Base-by-base conservation (phyloP, 2,113 vertebrate genomes). In the Neolamprologus falcicula region DNA sequence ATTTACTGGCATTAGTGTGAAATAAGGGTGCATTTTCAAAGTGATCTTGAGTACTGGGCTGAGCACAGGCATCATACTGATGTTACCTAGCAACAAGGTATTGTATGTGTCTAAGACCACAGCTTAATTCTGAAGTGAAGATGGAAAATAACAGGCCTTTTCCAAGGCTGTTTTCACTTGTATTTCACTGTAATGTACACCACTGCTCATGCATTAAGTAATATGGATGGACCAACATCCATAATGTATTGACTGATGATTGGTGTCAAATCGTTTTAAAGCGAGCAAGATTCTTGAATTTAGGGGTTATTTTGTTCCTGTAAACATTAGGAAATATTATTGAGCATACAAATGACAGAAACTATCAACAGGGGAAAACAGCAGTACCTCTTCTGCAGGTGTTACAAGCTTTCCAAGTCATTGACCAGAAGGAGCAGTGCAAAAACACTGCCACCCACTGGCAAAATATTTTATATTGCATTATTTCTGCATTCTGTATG, bases 21-120 rank as follows among this genome's bases (percentile, higher is more conserved):
- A 83, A 84, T 40, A 80, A n/a, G 26, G 13, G 66, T 16, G 13
- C 52, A 80, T 85, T 89, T 92, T 76, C 42, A 59, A 73, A 81
- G 87, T 83, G 84, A 84, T 85, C 31, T 52, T 54, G 33, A 88
- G 55, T 81, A 81, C 26, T 85, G 80, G 63, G 76, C 54, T 71
- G 85, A n/a, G 88, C 86, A 76, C 86, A 86, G 87, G 82, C 87
- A 87, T 94, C 91, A 59, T 66, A 55, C 83, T 86, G 84, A 95
- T 92, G 96, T 96, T 95, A 93, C 96, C 95, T 96, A 96, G 96
- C 96, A 97, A 96, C 96, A 94, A 92, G 94, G 85, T 93, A 93
- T 89, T 92, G 86, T 93, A 92, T 84, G 82, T 85, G 63, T 85
- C 83, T 85, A 50, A 92, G 55, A 83, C 90, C 80, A 82, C 80